These are phyloP conservation scores for Lagodon rhomboides DNA, from an alignment of 2,797 vertebrate species.

Conservation along the genomic window DNA sequence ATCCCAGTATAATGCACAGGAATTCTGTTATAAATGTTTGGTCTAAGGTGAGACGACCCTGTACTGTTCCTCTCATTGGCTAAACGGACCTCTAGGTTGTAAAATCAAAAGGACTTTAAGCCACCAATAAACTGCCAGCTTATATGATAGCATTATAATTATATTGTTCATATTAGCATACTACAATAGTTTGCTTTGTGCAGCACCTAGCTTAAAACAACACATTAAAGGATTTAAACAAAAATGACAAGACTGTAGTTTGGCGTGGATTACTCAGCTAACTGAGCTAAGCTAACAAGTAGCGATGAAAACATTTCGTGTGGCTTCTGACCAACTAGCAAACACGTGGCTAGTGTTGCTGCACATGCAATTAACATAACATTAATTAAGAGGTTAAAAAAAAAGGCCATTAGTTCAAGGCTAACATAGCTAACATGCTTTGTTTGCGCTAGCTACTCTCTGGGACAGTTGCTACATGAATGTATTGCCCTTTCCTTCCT, in stretches of 20 bases:
- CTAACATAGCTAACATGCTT: no score
- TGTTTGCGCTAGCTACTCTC: no score
- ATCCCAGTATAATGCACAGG: background rate
- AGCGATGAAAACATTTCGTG: background rate
- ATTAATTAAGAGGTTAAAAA: background rate
- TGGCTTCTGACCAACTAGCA: background rate
- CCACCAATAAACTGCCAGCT: background rate
- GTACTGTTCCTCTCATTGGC: no score
- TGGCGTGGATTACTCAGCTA: background rate
- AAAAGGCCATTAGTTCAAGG: background rate
- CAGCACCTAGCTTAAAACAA: background rate
- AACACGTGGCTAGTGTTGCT: background rate
- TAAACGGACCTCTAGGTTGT: background rate
- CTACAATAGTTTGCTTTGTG: background rate
- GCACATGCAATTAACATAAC: no score
- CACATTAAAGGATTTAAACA: background rate
- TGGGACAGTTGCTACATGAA: no score
- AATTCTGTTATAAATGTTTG: background rate
- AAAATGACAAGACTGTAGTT: background rate
- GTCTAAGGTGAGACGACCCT: background rate
- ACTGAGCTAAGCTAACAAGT: background rate
- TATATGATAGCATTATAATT: background rate
- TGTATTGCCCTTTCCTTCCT: no score
- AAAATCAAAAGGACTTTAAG: background rate
- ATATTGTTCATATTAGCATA: background rate